Evolutionary conservation across 2,797 vertebrate genomes (phyloP), one percentile per base, ranked within the genome.

Genomic region (Craterocephalus amniculus): DNA sequence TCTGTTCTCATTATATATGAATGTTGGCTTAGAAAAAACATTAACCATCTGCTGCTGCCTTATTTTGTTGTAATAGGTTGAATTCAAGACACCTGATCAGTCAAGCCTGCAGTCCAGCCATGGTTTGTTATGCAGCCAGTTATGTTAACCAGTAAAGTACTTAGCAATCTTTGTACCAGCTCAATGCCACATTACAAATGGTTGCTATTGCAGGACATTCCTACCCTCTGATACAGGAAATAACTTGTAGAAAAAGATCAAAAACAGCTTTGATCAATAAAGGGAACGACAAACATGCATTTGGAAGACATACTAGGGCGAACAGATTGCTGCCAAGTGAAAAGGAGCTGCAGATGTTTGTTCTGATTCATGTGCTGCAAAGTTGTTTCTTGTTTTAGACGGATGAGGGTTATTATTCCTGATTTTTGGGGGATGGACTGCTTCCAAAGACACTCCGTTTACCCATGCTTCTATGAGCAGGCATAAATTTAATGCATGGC

Each of bases 281-380:
- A 83, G 76, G 67, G 60, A 63, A 72, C n/a, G n/a, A n/a, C n/a
- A 74, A 80, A 83, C 66, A 76, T 63, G 38, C 38, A 43, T 43
- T 20, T 6, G 4, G 5, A 43, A 43, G 40, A 20, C 40, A 40
- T 16, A 40, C 16, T 40, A 45, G 43, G 71, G 81, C 75, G 64
- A 60, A 78, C 62, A 84, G 73, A 80, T 59, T 66, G 52, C 70
- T 82, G 84, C 75, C 86, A 85, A 77, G 49, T 3, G 22, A 68
- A 68, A 68, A 34, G 9, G 77, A 88, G 77, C 83, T 81, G 83
- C 73, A 84, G 71, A 74, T 62, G 66, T 60, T 87, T 81, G 69
- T 72, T 83, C 71, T 57, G 71, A 86, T 75, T 87, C 74, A 79
- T 72, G 64, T 72, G 64, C 63, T 48, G 67, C 61, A 87, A 76